Evolutionary conservation across 92 coral and sea anemone genomes (phyloP).

Genomic region (Phymanthus crucifer): DNA sequence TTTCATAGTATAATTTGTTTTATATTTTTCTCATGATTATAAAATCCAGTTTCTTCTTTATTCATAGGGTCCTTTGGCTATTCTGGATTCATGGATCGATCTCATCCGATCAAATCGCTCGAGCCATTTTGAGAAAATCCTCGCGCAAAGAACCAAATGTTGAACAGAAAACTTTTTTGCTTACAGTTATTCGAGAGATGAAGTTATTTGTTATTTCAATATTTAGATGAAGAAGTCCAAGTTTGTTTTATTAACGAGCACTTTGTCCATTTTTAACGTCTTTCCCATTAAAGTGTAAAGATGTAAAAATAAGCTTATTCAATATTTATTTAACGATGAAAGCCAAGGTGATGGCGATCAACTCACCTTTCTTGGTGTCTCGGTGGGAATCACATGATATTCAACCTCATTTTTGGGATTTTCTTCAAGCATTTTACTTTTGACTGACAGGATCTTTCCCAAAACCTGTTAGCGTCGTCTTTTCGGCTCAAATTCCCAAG

Average conservation of each 20-base stretch:
- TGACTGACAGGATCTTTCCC: not conserved
- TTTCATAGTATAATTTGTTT: too few species aligned
- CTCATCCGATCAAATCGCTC: not conserved
- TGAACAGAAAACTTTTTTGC: not conserved
- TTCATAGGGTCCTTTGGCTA: not conserved
- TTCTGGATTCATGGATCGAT: not conserved
- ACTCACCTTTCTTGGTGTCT: slow-evolving; percentile 1
- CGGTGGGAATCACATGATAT: not conserved
- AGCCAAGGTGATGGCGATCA: not conserved
- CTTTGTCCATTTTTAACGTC: not conserved
- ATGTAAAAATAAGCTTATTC: not conserved
- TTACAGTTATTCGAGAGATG: not conserved
- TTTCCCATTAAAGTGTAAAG: not conserved
- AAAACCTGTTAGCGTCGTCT: not conserved
- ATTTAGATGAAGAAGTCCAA: not conserved
- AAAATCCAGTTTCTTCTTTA: not conserved
- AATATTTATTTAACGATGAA: not conserved
- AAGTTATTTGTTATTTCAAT: not conserved
- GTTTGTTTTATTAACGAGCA: not conserved
- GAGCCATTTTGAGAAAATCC: not conserved
- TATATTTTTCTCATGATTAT: not conserved
- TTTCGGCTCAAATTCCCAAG: not conserved
- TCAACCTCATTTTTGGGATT: not conserved
- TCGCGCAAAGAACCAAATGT: not conserved
- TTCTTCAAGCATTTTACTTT: not conserved